These are phyloP conservation scores for Akabosia matsudoensis DNA, from an alignment of 1,140 invertebrate species.

Conservation along the genomic window DNA sequence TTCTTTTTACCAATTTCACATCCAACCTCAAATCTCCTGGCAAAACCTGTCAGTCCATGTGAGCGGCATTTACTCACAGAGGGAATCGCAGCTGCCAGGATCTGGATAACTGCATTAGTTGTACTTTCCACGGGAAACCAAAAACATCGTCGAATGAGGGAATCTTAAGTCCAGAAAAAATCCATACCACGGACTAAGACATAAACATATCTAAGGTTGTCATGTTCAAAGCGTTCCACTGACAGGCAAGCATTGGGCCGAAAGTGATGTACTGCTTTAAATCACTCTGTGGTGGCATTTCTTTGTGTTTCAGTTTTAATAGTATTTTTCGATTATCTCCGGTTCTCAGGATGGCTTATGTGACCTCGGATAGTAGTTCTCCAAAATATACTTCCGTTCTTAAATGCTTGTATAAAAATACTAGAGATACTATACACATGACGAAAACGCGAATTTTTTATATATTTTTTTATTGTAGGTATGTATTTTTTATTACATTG, in stretches of 20 bases:
- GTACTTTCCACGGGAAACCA: neutral
- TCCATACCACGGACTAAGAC: neutral
- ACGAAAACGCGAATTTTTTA: too few relatives aligned
- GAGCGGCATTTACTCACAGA: constrained; percentile 8
- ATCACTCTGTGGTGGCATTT: neutral
- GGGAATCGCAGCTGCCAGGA: constrained; percentile 16
- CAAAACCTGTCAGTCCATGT: constrained; percentile 13
- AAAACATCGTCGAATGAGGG: neutral
- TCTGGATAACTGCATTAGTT: constrained; percentile 8
- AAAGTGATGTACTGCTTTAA: neutral
- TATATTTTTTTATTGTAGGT: too few relatives aligned
- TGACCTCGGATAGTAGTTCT: neutral
- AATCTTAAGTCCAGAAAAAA: too few relatives aligned
- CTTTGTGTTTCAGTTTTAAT: neutral
- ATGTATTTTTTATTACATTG: too few relatives aligned
- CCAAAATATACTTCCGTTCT: neutral
- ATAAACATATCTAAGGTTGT: too few relatives aligned
- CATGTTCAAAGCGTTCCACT: too few relatives aligned
- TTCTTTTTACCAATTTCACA: constrained; percentile 13
- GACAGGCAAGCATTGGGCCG: too few relatives aligned
- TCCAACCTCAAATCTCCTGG: constrained; percentile 20
- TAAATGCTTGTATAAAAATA: neutral
- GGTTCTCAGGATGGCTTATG: neutral
- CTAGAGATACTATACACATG: neutral
- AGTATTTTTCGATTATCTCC: neutral